Evolutionary conservation across 2,888 invertebrate species (phyloP).

Genomic region (Pyralis farinalis): DNA sequence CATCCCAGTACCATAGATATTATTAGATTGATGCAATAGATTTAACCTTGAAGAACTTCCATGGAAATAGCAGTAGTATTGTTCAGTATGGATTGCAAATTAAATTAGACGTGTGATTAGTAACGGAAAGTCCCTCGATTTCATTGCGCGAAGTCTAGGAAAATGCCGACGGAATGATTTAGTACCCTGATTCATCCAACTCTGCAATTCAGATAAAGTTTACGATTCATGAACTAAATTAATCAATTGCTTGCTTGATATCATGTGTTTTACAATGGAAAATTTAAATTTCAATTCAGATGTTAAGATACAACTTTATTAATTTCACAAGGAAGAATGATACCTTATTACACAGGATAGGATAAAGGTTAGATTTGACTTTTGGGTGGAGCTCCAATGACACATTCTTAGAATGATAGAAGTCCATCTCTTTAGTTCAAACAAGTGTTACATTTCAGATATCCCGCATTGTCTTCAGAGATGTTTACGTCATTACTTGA

Average conservation of each 20-base stretch:
- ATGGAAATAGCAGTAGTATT: slow-evolving; percentile 34
- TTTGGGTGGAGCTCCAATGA: too few species aligned
- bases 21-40: slow-evolving; percentile 22
- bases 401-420: too few species aligned
- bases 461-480: slow-evolving; percentile 89
- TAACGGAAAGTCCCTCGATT: slow-evolving; percentile 55
- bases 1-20: slow-evolving; percentile 10
- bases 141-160: slow-evolving; percentile 41
- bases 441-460: slow-evolving; percentile 65
- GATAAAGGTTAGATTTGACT: neutral
- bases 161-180: slow-evolving; percentile 33
- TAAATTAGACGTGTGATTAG: slow-evolving; percentile 66
- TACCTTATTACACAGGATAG: neutral
- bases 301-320: too few species aligned
- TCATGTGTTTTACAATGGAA: neutral
- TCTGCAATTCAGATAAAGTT: neutral
- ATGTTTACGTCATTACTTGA: slow-evolving; percentile 89
- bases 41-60: slow-evolving; percentile 26
- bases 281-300: neutral
- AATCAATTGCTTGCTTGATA: neutral
- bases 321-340: too few species aligned
- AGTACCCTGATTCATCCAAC: neutral
- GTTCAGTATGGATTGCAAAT: slow-evolving; percentile 52
- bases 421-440: too few species aligned
- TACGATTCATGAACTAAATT: neutral